Percentiles rank a stretch among this genome's conserved stretches.
Conservation (phyloP, 2,113 vertebrate species). For the Toxostoma redivivum region DNA sequence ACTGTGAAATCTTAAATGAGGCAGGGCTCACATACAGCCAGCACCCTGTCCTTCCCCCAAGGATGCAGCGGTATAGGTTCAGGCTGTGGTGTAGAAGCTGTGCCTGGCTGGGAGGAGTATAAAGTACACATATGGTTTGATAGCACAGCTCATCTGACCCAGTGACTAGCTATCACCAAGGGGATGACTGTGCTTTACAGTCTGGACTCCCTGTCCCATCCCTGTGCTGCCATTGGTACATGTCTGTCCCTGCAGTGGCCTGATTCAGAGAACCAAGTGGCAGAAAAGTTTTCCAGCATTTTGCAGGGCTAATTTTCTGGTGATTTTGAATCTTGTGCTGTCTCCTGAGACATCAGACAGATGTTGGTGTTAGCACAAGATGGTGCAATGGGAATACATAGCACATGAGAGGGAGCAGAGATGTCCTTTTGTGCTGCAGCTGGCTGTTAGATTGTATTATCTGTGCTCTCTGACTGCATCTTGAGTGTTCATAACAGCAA, state of each 20-base stretch:
- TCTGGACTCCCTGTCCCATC: background rate
- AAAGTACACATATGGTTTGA: background rate
- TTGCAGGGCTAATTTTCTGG: background rate
- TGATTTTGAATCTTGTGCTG: background rate
- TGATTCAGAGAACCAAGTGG: background rate
- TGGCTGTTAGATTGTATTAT: background rate
- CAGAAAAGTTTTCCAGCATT: background rate
- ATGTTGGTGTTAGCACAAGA: background rate
- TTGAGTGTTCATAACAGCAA: background rate
- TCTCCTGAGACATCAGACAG: background rate
- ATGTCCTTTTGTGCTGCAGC: background rate
- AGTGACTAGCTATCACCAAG: background rate
- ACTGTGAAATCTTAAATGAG: background rate
- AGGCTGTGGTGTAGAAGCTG: background rate
- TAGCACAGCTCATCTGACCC: background rate
- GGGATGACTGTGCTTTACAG: accelerated
- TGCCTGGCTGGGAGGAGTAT: background rate
- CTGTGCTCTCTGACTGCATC: background rate
- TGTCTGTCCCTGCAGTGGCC: background rate
- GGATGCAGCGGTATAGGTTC: background rate
- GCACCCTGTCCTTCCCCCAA: background rate
- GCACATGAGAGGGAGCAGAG: background rate
- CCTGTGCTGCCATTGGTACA: background rate
- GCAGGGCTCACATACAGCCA: background rate
- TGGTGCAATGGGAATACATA: background rate